Evolutionary conservation across 2,113 vertebrate genomes (phyloP).

Genomic region (Dicentrarchus labrax): DNA sequence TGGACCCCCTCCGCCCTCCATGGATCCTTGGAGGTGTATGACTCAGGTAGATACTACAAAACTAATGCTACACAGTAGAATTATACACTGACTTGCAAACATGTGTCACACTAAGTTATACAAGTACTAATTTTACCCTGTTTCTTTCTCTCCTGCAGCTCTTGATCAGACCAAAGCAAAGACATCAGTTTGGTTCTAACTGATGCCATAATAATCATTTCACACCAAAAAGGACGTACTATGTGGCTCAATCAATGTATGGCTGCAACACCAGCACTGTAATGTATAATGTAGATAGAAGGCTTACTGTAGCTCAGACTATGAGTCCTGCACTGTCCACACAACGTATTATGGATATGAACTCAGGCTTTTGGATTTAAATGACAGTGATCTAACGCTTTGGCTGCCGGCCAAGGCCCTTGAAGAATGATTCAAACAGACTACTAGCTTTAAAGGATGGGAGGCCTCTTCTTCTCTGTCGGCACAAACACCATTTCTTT

Average conservation of each 20-base stretch:
- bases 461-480: constrained; percentile 38
- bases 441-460: constrained; percentile 69
- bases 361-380: constrained; percentile 65
- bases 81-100: background rate
- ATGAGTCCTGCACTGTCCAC: constrained; percentile 62
- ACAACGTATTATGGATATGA: constrained; percentile 38
- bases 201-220: constrained; percentile 43
- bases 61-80: background rate
- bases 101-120: background rate
- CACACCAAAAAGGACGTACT: constrained; percentile 62
- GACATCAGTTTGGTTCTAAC: constrained; percentile 93
- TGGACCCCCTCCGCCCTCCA: constrained; percentile 89
- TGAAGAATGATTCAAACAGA: constrained; percentile 35
- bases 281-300: constrained; percentile 60
- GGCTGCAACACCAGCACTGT: constrained; percentile 71
- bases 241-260: constrained; percentile 42
- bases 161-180: constrained; percentile 94
- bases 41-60: constrained; percentile 87
- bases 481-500: constrained; percentile 52
- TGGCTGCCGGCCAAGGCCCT: constrained; percentile 39
- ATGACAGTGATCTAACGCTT: constrained; percentile 40
- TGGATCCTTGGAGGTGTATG: constrained; percentile 93
- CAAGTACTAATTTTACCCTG: background rate
- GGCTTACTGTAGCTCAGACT: constrained; percentile 56
- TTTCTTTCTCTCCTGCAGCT: constrained; percentile 81